Evolutionary conservation across 2,888 invertebrate genomes (phyloP).

Genomic region (Cataglyphis altisquamis): DNA sequence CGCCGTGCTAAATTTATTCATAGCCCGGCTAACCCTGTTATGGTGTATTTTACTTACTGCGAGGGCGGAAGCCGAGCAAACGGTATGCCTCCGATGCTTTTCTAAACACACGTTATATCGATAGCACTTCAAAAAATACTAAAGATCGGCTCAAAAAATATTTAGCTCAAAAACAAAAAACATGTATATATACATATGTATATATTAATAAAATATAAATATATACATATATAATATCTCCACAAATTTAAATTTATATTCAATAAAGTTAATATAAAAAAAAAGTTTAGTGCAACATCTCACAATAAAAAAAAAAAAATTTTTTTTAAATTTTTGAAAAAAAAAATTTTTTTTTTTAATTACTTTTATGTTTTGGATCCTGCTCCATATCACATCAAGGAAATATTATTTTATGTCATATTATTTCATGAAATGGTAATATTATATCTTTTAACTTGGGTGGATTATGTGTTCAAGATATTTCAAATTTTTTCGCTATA

Average conservation of each 20-base stretch:
- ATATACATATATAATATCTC: neutral
- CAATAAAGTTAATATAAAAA: neutral
- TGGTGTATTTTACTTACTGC: constrained; percentile 81
- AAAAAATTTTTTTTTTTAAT: no score
- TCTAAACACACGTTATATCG: constrained; percentile 32
- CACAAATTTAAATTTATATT: neutral
- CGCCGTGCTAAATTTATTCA: constrained; percentile 84
- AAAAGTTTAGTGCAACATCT: neutral
- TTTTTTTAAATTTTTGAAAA: neutral
- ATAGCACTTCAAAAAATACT: neutral
- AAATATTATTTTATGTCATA: neutral
- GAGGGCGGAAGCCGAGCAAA: constrained; percentile 58
- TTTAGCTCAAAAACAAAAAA: neutral
- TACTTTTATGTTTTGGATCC: neutral
- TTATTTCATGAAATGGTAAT: neutral
- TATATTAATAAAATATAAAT: neutral
- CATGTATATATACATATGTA: neutral
- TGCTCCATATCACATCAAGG: neutral
- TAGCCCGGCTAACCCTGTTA: constrained; percentile 84
- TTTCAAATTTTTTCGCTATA: neutral
- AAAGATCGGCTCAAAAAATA: neutral
- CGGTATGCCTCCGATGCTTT: constrained; percentile 49
- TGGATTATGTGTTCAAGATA: constrained; percentile 5
- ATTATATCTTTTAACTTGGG: neutral
- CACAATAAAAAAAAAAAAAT: neutral